Evolutionary conservation across 2,113 vertebrate species (phyloP), one percentile per base, ranked within the genome.

Genomic region (Neolamprologus toae): DNA sequence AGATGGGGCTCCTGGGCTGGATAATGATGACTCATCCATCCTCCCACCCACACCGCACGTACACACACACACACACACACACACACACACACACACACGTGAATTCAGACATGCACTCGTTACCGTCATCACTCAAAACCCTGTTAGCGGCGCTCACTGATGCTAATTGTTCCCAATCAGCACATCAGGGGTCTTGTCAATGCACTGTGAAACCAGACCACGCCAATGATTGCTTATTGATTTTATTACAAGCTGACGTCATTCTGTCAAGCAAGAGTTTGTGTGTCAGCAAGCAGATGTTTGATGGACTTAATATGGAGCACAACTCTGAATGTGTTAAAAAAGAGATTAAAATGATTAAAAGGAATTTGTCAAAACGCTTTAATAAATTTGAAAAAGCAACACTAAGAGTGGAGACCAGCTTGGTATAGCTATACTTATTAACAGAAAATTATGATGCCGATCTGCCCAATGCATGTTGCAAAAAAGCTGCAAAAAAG

Each of bases 131-230:
- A 87, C 86, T 92, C 89, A 87, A 85, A 92, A 92, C 59, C 88
- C 86, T 49, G 92, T 94, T 94, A 93, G 92, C 5, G 53, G 63
- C 8, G 55, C 80, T 92, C 86, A 76, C 66, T 87, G 88, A 90
- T 90, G 92, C 90, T 93, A 94, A 95, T 92, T 93, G 93, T 89
- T 93, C 84, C 88, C 91, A 92, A 92, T 91, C 86, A 82, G 85
- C 17, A 68, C 83, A 90, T 95, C 84, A 88, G 92, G 55, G 87
- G 79, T 87, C 80, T 71, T 83, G 90, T 92, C 90, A 59, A 92
- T 92, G 90, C 81, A 37, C 86, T 8, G 81, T 87, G 88, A 90
- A 93, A 90, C 91, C 91, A 93, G 91, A 93, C 80, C 93, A 84
- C 86, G 84, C 85, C 88, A 88, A 84, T 76, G 42, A 94, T 87